Conservation (phyloP, 2,113 vertebrate genomes). For the Malurus alboscapulatus region DNA sequence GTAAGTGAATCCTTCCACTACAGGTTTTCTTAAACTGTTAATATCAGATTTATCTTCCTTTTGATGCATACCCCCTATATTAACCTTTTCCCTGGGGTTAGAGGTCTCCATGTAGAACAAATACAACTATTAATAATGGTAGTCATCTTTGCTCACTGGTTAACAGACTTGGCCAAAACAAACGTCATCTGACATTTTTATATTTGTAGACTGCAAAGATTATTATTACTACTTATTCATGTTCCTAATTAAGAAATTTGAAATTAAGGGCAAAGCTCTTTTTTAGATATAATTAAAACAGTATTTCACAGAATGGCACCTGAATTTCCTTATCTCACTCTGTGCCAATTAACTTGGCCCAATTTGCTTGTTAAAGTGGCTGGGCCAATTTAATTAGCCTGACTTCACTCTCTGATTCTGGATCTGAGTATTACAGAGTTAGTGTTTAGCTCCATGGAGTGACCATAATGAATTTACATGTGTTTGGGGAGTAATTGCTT, state of each 20-base stretch:
- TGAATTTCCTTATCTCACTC: conserved; percentile 49
- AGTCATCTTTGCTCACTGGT: not conserved
- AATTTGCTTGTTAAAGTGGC: conserved; percentile 30
- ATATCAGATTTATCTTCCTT: not conserved
- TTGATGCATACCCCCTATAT: not conserved
- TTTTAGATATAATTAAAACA: conserved; percentile 64
- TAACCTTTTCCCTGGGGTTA: not conserved
- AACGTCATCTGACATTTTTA: not conserved
- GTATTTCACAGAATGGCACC: conserved; percentile 53
- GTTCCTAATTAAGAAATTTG: conserved; percentile 59
- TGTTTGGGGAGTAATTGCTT: conserved; percentile 22
- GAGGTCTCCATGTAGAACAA: not conserved
- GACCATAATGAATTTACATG: not conserved
- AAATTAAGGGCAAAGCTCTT: conserved; percentile 42
- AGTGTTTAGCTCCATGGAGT: not conserved
- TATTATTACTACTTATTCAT: conserved; percentile 40
- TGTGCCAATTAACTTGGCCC: conserved; percentile 51
- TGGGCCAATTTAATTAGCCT: conserved; percentile 62
- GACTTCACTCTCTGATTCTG: conserved; percentile 30
- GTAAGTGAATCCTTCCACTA: not conserved
- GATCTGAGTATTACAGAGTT: conserved; percentile 1
- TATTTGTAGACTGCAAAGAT: conserved; percentile 39
- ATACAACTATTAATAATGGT: not conserved
- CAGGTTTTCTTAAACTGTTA: not conserved
- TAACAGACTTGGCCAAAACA: not conserved